Conservation (phyloP, 2,888 invertebrate species). For the Craniophora ligustri region DNA sequence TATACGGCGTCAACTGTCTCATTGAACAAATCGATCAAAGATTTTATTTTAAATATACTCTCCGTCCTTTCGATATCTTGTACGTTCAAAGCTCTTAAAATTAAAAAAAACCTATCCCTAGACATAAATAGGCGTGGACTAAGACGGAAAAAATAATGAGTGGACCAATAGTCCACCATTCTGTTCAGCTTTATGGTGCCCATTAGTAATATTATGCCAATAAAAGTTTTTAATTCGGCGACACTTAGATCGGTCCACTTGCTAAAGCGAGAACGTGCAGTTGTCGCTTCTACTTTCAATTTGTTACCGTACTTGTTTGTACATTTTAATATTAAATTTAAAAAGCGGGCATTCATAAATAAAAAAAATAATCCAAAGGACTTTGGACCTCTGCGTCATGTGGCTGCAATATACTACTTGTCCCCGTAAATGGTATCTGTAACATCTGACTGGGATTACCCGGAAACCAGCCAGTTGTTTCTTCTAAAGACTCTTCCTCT, state of each 20-base stretch:
- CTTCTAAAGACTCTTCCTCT: slow-evolving; percentile 37
- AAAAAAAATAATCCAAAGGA: slow-evolving; percentile 42
- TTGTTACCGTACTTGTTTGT: slow-evolving; percentile 47
- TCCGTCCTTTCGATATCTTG: slow-evolving; percentile 39
- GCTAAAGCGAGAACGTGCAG: slow-evolving; percentile 37
- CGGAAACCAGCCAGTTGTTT: slow-evolving; percentile 38
- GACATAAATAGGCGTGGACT: slow-evolving; percentile 46
- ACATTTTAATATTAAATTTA: slow-evolving; percentile 40
- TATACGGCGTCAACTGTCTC: slow-evolving; percentile 36
- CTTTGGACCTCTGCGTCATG: slow-evolving; percentile 38
- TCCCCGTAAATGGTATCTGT: slow-evolving; percentile 43
- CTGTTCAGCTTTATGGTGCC: slow-evolving; percentile 45
- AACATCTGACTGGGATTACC: slow-evolving; percentile 44
- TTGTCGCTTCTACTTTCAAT: slow-evolving; percentile 37
- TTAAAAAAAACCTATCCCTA: slow-evolving; percentile 50
- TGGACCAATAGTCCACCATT: slow-evolving; percentile 49
- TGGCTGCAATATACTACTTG: slow-evolving; percentile 45
- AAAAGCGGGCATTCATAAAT: slow-evolving; percentile 37
- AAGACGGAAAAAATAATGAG: slow-evolving; percentile 46
- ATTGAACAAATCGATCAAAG: slow-evolving; percentile 49
- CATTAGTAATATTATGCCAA: slow-evolving; percentile 37
- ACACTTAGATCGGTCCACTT: slow-evolving; percentile 43
- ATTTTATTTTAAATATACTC: slow-evolving; percentile 51
- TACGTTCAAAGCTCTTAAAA: slow-evolving; percentile 50
- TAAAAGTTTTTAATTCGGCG: slow-evolving; percentile 36